A percentile compares a stretch with the other conserved stretches of the same genome.
Evolutionary conservation across 64 coral and sea anemone species (phyloP).

Genomic region (Platygyra sinensis): DNA sequence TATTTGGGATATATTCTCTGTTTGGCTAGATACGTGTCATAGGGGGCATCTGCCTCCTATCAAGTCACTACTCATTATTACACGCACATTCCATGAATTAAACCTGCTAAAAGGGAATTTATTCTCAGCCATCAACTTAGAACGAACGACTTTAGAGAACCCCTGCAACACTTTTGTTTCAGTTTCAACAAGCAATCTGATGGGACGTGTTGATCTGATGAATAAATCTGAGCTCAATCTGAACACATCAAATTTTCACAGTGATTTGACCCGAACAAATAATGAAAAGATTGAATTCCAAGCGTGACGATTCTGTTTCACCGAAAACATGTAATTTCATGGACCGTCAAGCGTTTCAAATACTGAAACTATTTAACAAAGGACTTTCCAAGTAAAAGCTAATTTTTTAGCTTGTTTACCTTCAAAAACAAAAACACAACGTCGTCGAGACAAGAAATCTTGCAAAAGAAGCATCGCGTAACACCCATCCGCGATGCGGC

Average conservation of each 20-base stretch:
- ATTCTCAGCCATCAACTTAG: background rate
- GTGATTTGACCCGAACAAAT: constrained; percentile 18
- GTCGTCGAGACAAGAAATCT: background rate
- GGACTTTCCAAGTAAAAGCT: constrained; percentile 18
- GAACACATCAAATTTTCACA: constrained; percentile 29
- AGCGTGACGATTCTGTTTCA: constrained; percentile 19
- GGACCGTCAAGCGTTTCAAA: constrained; percentile 44
- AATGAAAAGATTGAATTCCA: constrained; percentile 25
- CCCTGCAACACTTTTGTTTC: background rate
- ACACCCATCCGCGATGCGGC: background rate
- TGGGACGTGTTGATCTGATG: background rate
- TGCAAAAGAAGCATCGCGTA: background rate
- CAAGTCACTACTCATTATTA: background rate
- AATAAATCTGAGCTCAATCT: constrained; percentile 26
- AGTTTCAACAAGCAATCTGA: too few relatives aligned
- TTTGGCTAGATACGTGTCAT: constrained; percentile 13
- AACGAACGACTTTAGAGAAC: background rate
- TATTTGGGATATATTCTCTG: background rate
- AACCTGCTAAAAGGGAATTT: background rate
- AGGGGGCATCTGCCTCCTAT: constrained; percentile 7
- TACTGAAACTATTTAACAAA: constrained; percentile 21
- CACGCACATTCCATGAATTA: background rate
- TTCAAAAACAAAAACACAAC: constrained; percentile 30
- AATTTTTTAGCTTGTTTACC: constrained; percentile 31
- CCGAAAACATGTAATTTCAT: constrained; percentile 39